Evolutionary conservation across 2,797 vertebrate species (phyloP).

Genomic region (Zalophus californianus): DNA sequence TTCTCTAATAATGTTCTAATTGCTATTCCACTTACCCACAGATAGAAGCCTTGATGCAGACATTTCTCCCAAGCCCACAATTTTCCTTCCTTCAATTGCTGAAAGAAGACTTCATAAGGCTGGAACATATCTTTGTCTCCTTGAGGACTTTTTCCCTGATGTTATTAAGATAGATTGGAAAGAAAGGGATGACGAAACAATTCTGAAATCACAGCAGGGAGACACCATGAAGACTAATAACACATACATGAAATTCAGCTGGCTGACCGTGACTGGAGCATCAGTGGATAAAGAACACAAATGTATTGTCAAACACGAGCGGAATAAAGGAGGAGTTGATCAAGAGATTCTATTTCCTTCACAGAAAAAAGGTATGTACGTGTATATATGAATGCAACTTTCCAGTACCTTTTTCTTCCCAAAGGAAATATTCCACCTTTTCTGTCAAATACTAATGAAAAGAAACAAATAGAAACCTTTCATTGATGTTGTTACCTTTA

Average conservation of each 20-base stretch:
- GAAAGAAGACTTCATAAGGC: not conserved
- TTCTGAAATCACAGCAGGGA: not conserved
- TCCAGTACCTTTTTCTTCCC: not conserved
- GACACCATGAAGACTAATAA: not conserved
- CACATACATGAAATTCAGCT: not conserved
- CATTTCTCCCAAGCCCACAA: not conserved
- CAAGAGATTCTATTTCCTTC: conserved; percentile 63
- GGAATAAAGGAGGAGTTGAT: fast-evolving
- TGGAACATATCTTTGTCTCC: not conserved
- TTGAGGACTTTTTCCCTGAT: conserved; percentile 87
- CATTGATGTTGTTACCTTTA: not conserved
- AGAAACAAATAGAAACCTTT: too few species aligned
- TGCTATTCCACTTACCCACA: not conserved
- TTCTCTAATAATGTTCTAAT: not conserved
- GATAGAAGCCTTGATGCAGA: not conserved
- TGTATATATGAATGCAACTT: not conserved
- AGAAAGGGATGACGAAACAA: not conserved
- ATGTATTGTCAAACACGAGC: conserved; percentile 79
- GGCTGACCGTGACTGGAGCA: not conserved
- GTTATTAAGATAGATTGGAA: conserved; percentile 87
- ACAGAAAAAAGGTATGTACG: conserved; percentile 47
- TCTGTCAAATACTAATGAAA: too few species aligned
- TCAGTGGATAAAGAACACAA: conserved; percentile 25
- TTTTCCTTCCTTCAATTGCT: not conserved
- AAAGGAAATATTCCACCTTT: not conserved